Base-by-base conservation (phyloP, 37 sponge, comb jelly and placozoan genomes). In the Haliclona indistincta region DNA sequence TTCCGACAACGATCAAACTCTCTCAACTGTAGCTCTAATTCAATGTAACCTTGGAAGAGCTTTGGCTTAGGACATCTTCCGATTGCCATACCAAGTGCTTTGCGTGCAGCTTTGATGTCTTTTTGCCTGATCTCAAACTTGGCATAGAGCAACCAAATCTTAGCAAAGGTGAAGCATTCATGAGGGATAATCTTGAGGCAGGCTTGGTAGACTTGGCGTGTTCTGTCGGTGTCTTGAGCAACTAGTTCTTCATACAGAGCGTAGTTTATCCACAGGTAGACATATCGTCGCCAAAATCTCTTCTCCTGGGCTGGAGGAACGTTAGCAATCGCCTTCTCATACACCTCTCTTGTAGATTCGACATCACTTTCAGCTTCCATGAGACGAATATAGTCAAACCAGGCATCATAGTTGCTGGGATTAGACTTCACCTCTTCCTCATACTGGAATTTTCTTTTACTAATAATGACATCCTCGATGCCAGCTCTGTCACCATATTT, bases 211-310 rank as follows among this genome's bases (percentile, higher is more conserved):
- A 98, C 99, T 51, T 93, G 85, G 19, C 99, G 54, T 49, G 98
- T 81, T 38, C 89, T 78, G 30, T 91, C 88, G 30, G 83, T 64
- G 52, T 97, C 98, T 37, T 92, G 88, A 22, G 93, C 90, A 15
- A 78, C 70, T 34, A 98, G 88, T 53, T 98, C 99, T 73, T 98
- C 99, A 54, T 86, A 98, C 61, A 98, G 58, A 3, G 99, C 99
- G 79, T 98, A 98, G 86, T 95, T 81, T 10, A 98, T 95, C 99
- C 99, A 98, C 30, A 98, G 79, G 69, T 98, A 98, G 64, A 98
- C 87, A 69, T 98, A 98, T 15, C 99, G 43, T 34, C 96, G 38
- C 99, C 99, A 98, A 42, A 81, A 87, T 45, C 86, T 54, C 79
- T 98, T 98, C 70, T 95, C 94, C 64, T 92, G 89, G 0, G 86